These are phyloP conservation scores for Metopia argyrocephala DNA, from an alignment of 2,888 invertebrate species.

Conservation along the genomic window DNA sequence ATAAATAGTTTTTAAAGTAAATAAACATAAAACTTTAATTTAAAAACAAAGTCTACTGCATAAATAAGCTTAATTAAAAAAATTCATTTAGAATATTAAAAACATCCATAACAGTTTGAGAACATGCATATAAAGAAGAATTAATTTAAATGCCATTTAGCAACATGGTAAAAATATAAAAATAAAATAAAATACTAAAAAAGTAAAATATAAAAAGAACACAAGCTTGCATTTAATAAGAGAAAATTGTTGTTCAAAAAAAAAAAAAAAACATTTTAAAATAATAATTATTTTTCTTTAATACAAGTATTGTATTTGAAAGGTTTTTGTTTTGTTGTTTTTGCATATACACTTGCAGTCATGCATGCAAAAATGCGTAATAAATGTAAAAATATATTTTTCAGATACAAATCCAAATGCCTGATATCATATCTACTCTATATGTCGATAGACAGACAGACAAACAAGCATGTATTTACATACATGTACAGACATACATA, in stretches of 20 bases:
- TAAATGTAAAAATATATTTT: slow-evolving; percentile 47
- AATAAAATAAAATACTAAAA: background rate
- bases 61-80: no score
- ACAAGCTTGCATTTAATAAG: background rate
- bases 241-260: background rate
- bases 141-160: no score
- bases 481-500: background rate
- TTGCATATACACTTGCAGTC: slow-evolving; percentile 48
- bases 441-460: no score
- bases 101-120: no score
- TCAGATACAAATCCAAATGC: slow-evolving; percentile 10
- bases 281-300: slow-evolving; percentile 54
- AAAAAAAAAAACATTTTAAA: slow-evolving; percentile 46
- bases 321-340: background rate
- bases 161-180: slow-evolving; percentile 32
- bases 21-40: no score
- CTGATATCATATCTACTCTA: background rate
- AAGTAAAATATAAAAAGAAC: background rate
- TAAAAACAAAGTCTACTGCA: no score
- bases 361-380: slow-evolving; percentile 48
- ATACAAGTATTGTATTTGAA: background rate
- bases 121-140: no score
- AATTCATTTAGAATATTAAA: no score
- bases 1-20: no score
- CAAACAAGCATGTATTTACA: no score